Evolutionary conservation across 2,888 invertebrate genomes (phyloP), one percentile per base, ranked within the genome.

Genomic region (Ormyrus thymus): DNA sequence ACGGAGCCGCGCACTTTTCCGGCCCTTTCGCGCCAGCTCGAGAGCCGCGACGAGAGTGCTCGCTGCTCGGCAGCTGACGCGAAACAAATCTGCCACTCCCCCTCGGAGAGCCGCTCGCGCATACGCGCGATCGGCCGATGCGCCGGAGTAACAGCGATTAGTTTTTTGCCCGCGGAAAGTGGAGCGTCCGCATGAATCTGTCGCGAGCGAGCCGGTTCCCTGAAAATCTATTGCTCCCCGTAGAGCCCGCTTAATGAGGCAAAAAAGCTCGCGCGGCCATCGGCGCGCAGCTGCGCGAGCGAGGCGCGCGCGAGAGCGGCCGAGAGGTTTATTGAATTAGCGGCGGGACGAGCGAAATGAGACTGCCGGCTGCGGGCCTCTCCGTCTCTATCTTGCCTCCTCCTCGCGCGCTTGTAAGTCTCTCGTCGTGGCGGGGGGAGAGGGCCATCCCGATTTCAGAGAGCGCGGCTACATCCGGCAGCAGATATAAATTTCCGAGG

Each of bases 21-120:
- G 62, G 55, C 11, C 15, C 55, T 68, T 45, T 29, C 29, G 9
- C 46, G 11, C 53, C 53, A 51, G 58, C 48, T 70, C 56, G 62
- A 45, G 5, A 66, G 50, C 48, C 29, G 53, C 68, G 45, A 15
- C 13, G 50, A 29, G 29, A 29, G 29, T 29, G 15, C 50, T 58
- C 70, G 11, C n/a, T 10, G 79, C 84, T n/a, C 79, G 88, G 89
- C 89, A 89, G 88, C 85, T 89, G 89, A 89, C 89, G 87, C 86
- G 86, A 85, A 88, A 88, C 88, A 88, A 89, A 89, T 89, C 85
- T 87, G 62, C 70, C 64, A 11, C 46, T 55, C 45, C 56, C 56
- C 15, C 59, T 51, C 65, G 29, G 4, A 29, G 29, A 29, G 29
- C 29, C 29, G 56, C 10, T 43, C 53, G 10, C 50, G 4, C 48